Evolutionary conservation across 1,140 invertebrate species (phyloP).

Genomic region (Euura lappo): DNA sequence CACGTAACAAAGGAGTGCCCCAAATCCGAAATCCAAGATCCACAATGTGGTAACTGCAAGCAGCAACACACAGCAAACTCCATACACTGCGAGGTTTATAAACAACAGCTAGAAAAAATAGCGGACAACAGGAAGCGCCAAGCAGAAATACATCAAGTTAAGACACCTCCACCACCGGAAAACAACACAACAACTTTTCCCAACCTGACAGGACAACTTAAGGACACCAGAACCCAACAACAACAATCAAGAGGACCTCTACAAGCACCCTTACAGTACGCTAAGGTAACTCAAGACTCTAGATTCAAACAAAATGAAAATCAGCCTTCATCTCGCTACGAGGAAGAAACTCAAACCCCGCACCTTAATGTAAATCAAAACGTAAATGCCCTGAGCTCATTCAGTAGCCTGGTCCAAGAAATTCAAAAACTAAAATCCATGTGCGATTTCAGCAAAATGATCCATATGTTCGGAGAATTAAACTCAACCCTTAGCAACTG

Average conservation of each 20-base stretch:
- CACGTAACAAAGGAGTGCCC: conserved; percentile 14
- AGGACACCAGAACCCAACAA: background rate
- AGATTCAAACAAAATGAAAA: too few species aligned
- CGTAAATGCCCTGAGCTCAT: too few species aligned
- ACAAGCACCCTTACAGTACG: too few species aligned
- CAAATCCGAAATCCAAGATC: background rate
- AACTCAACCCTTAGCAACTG: background rate
- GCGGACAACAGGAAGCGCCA: background rate
- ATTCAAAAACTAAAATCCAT: background rate
- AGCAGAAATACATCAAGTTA: background rate
- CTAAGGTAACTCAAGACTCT: too few species aligned
- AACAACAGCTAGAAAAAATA: conserved; percentile 12
- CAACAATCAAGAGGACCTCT: background rate
- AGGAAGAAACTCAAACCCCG: too few species aligned
- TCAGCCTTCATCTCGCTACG: background rate
- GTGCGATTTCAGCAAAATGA: conserved; percentile 8
- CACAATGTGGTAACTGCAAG: conserved; percentile 29
- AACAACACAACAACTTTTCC: background rate
- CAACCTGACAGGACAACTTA: too few species aligned
- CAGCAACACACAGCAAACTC: conserved; percentile 23
- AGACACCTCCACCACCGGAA: background rate
- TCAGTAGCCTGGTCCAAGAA: background rate
- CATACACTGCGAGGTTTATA: conserved; percentile 13
- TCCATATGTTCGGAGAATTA: conserved; percentile 8
- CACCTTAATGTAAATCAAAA: background rate